Base-by-base conservation (phyloP, 2,888 invertebrate genomes). In the Cordilura impudica region DNA sequence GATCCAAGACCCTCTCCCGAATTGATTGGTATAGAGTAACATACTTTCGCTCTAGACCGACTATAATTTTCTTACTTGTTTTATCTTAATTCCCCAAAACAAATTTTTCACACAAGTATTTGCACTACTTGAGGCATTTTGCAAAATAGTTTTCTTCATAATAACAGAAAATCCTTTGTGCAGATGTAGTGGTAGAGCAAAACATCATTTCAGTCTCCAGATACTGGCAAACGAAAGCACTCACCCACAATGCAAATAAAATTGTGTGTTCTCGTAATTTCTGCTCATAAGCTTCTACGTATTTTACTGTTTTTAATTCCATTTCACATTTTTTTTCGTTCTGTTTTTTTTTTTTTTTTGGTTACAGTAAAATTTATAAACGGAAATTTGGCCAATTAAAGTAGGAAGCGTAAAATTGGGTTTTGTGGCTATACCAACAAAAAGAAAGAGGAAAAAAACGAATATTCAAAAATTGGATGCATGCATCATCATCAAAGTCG, bases 311-410 rank as follows among this genome's bases (percentile, higher is more conserved):
- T 43, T 47, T 54, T 54, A 26, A 29, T 16, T 56, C 3, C 45
- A 39, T 31, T 21, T 43, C 26, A 61, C 39, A 18, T 51, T 49
- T 53, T 18, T 35, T 23, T 35, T 35, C n/a, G n/a, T n/a, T 39
- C 12, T 39, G n/a, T n/a, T 72, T 69, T 51, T 60, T 73, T 72
- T 83, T 81, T 83, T 79, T 81, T 83, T 78, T 75, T 73, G 45
- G 45, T 78, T 75, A 12, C 63, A 54, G 63, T 58, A 58, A 72
- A 71, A 71, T 67, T 45, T 51, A 51, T 56, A 79, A 79, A 63
- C 43, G 73, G 58, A 82, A 77, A 71, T 78, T 77, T 63, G 66
- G 49, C 78, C 77, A 81, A 74, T 71, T 76, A 79, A 77, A 77
- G 75, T 75, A 70, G 72, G 63, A 79, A 77, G 77, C 71, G 66